These are phyloP conservation scores for Drosophila subsilvestris DNA, from an alignment of 2,888 invertebrate species.

Conservation along the genomic window DNA sequence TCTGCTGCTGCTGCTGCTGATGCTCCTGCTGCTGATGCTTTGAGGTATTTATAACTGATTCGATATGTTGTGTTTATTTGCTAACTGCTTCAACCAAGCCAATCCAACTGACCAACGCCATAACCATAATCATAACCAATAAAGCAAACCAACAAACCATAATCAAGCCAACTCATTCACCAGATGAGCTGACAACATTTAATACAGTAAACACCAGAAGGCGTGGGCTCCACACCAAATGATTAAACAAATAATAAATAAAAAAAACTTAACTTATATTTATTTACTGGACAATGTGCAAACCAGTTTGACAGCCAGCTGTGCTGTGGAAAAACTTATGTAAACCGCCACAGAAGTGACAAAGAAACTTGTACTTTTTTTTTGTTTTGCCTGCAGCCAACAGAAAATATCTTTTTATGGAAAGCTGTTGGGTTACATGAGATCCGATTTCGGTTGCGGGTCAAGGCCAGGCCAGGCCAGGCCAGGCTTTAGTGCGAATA, in stretches of 20 bases:
- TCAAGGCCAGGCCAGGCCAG: constrained; percentile 58
- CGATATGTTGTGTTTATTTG: constrained; percentile 56
- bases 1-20: constrained; percentile 34
- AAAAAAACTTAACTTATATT: constrained; percentile 10
- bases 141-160: constrained; percentile 2
- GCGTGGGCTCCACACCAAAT: constrained; percentile 21
- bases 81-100: constrained; percentile 57
- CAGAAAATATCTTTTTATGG: constrained; percentile 37
- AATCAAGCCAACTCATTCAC: constrained; percentile 58
- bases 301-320: constrained; percentile 48
- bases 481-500: constrained; percentile 16
- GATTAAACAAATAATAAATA: constrained; percentile 34
- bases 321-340: constrained; percentile 19
- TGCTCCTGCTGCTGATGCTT: constrained; percentile 32
- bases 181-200: constrained; percentile 22
- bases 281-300: constrained; percentile 12
- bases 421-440: constrained; percentile 33
- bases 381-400: constrained; percentile 7
- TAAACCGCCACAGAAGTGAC: constrained; percentile 38
- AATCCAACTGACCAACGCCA: constrained; percentile 23
- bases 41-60: constrained; percentile 62
- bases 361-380: constrained; percentile 46
- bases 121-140: neutral
- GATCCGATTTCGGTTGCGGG: constrained; percentile 54
- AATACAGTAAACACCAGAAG: constrained; percentile 22